Evolutionary conservation across 2,888 invertebrate species (phyloP), one percentile per base, ranked within the genome.

Genomic region (Lypha dubia): DNA sequence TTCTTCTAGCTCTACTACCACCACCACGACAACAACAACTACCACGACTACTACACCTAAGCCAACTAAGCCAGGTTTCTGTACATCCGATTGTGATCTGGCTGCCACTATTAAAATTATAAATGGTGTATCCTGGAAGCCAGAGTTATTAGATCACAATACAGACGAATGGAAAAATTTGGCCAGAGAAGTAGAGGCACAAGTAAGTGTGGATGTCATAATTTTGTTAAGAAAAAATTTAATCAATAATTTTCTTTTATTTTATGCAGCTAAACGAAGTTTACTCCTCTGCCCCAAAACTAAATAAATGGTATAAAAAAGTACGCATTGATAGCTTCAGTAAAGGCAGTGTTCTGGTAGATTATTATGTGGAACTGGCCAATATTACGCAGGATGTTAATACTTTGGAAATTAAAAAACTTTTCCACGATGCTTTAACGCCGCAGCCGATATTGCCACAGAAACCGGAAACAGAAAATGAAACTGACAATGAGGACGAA

Each of bases 281-380:
- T 17, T 98, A 96, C 90, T 94, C 95, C 22, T 95, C 94, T 89
- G 96, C 97, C 1, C 94, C 95, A 32, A 93, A 94, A 76, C 93
- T 97, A 11, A 95, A 94, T 82, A 95, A 95, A 89, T 97, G 97
- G 96, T 97, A 96, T 91, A 96, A 96, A 89, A 96, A 95, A 88
- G 95, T 97, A 83, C 94, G 96, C 86, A 97, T 98, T 86, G 98
- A 98, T 89, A 96, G 96, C 85, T 97, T 97, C 91, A 97, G 96
- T 89, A 94, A 96, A 90, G 97, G 97, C 77, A 97, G 97, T 87
- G 95, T 98, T 62, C 93, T 98, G 17, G 97, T 97, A 15, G 98
- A 98, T 91, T 98, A 97, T 90, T 95, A 97, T 87, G 95, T 98
- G 17, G 97, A 97, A 92, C 91, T 98, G 81, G 95, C 95, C 86